These are phyloP conservation scores for Anarrhichthys ocellatus DNA, from an alignment of 2,113 vertebrate species.

Conservation along the genomic window DNA sequence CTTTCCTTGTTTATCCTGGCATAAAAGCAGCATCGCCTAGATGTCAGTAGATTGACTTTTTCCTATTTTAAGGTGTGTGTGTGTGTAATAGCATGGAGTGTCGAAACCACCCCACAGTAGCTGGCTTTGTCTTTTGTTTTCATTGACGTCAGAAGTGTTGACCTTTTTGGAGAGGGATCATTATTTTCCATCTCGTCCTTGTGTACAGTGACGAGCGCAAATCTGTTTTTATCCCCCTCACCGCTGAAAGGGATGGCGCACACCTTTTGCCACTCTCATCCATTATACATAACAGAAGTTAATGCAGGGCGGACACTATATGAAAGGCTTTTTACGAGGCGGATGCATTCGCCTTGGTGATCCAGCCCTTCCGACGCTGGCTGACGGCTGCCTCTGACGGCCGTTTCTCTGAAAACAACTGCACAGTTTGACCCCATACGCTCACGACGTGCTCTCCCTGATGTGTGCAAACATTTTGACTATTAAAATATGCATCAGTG, in stretches of 20 bases:
- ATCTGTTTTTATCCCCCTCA: slow-evolving; percentile 72
- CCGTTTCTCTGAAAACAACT: slow-evolving; percentile 36
- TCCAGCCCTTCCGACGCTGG: slow-evolving; percentile 9
- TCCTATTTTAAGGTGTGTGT: no score
- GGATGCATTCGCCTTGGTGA: slow-evolving; percentile 66
- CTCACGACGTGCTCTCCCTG: slow-evolving; percentile 12
- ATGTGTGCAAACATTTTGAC: slow-evolving; percentile 16
- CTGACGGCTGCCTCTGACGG: slow-evolving; percentile 32
- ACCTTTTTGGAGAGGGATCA: slow-evolving; percentile 80
- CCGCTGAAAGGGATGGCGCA: slow-evolving; percentile 53
- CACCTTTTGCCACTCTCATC: slow-evolving; percentile 59
- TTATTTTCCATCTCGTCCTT: slow-evolving; percentile 84
- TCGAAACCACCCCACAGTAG: slow-evolving; percentile 35
- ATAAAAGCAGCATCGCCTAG: not conserved
- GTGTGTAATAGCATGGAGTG: no score
- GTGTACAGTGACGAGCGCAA: slow-evolving; percentile 73
- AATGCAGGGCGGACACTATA: slow-evolving; percentile 76
- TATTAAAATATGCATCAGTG: slow-evolving; percentile 24
- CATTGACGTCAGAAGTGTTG: slow-evolving; percentile 84
- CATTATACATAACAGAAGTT: slow-evolving; percentile 80
- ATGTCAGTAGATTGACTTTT: not conserved
- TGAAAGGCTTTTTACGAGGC: slow-evolving; percentile 65
- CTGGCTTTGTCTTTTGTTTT: slow-evolving; percentile 77
- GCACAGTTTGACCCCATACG: not conserved
- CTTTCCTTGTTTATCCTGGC: not conserved